A percentile compares a stretch with the other conserved stretches of the same genome.
Conservation (phyloP, 2,888 invertebrate species). For the Aricia artaxerxes region DNA sequence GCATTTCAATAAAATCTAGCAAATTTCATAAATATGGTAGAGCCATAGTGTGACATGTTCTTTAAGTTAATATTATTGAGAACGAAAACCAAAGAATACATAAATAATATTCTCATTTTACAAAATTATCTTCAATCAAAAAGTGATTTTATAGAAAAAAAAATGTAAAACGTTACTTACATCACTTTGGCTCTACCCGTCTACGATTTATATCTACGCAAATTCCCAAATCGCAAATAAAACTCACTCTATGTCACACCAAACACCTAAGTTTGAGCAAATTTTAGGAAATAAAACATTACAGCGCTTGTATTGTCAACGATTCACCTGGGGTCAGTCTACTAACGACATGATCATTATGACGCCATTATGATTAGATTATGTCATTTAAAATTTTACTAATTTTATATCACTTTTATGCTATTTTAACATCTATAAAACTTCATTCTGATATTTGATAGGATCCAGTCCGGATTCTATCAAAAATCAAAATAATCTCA, state of each 20-base stretch:
- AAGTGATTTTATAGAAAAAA: background rate
- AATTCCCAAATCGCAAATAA: constrained; percentile 44
- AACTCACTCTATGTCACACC: constrained; percentile 48
- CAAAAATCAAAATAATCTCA: no score
- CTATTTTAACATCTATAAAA: no score
- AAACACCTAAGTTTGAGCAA: constrained; percentile 72
- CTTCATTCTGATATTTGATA: no score
- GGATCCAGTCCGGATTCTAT: no score
- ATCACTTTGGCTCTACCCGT: constrained; percentile 10
- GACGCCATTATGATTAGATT: background rate
- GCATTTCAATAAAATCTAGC: constrained; percentile 32
- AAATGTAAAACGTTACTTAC: background rate
- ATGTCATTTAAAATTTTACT: background rate
- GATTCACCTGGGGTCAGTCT: constrained; percentile 60
- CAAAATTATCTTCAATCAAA: background rate
- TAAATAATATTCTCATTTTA: background rate
- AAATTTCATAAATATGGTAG: constrained; percentile 25
- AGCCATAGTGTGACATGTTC: background rate
- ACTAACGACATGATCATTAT: background rate
- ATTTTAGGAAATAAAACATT: constrained; percentile 62
- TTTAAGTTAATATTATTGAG: background rate
- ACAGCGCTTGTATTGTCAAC: constrained; percentile 74
- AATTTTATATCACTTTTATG: background rate
- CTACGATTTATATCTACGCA: constrained; percentile 42
- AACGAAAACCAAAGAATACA: background rate